Conservation (phyloP, 2,888 invertebrate genomes). For the Calephelis perditalis region DNA sequence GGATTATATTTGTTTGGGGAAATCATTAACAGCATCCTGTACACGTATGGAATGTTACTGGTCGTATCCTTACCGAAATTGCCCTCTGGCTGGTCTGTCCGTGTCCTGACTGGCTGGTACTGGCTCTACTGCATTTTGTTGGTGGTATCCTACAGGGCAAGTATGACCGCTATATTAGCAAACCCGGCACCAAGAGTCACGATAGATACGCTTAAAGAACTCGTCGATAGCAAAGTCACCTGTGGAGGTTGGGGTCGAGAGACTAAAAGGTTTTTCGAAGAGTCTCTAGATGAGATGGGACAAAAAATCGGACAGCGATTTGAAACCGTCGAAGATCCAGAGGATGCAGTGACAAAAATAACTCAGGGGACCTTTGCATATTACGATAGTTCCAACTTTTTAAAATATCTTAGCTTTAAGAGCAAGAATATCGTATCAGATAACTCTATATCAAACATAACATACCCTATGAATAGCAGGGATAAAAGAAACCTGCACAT, state of each 20-base stretch:
- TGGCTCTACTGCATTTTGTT: constrained; percentile 91
- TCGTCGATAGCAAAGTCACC: constrained; percentile 81
- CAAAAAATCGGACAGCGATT: constrained; percentile 83
- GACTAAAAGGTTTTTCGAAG: constrained; percentile 82
- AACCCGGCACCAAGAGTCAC: constrained; percentile 88
- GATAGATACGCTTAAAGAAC: constrained; percentile 85
- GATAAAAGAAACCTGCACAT: constrained; percentile 82
- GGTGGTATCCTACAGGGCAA: constrained; percentile 88
- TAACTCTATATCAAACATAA: constrained; percentile 39
- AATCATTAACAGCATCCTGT: constrained; percentile 84
- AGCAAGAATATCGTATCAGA: constrained; percentile 56
- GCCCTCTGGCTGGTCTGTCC: constrained; percentile 88
- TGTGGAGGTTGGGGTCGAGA: constrained; percentile 86
- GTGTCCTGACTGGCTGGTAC: constrained; percentile 91
- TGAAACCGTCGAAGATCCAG: constrained; percentile 79
- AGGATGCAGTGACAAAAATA: constrained; percentile 81
- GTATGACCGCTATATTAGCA: constrained; percentile 90
- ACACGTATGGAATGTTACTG: constrained; percentile 89
- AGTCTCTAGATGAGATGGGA: constrained; percentile 82
- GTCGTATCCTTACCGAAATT: constrained; percentile 87
- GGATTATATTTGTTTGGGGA: constrained; percentile 85
- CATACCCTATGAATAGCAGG: constrained; percentile 27
- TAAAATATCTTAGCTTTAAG: constrained; percentile 81
- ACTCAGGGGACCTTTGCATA: constrained; percentile 86
- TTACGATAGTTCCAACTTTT: constrained; percentile 86